Evolutionary conservation across 2,888 invertebrate species (phyloP), one percentile per base, ranked within the genome.

Genomic region (Andricus quercusramuli): DNA sequence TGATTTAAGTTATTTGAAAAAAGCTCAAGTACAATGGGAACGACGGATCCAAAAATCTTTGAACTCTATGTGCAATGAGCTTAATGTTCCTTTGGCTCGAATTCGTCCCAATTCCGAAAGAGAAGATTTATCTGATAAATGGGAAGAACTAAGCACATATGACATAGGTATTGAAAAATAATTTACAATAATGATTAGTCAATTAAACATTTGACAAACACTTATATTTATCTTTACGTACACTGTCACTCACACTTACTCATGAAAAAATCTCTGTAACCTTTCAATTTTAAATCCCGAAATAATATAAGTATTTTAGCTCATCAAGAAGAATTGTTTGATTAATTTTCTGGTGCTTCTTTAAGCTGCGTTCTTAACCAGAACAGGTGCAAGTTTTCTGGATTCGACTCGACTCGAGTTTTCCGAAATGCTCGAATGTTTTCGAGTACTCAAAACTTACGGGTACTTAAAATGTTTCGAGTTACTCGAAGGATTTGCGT

Each of bases 1-100:
- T 0, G 91, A 92, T 84, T 84, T 92, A 78, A 95, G 95, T 29
- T 98, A 97, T 89, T 93, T 98, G 78, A 94, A 96, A 87, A 97
- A 98, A 93, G 96, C 97, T 22, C 98, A 98, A 89, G 95, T 96
- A 41, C 96, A 97, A 86, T 99, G 99, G 99, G 99, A 99, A 91
- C 96, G 97, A 87, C 94, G 98, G 83, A 98, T 99, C 78, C 96
- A 98, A 88, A 99, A 99, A 93, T 98, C 98, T 32, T 93, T 99
- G 79, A 98, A 98, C 93, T 98, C 98, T 1, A 99, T 99, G 97
- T 98, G 98, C 88, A 96, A 96, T 66, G 98, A 99, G 93, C 93
- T 99, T 70, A 97, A 97, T 89, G 96, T 98, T 67, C 96, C 97
- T 9, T 93, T 98, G 83, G 97, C 97, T 2, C 96, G 96, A 90